Conservation (phyloP, 2,888 invertebrate species). For the Abrostola triplasia region DNA sequence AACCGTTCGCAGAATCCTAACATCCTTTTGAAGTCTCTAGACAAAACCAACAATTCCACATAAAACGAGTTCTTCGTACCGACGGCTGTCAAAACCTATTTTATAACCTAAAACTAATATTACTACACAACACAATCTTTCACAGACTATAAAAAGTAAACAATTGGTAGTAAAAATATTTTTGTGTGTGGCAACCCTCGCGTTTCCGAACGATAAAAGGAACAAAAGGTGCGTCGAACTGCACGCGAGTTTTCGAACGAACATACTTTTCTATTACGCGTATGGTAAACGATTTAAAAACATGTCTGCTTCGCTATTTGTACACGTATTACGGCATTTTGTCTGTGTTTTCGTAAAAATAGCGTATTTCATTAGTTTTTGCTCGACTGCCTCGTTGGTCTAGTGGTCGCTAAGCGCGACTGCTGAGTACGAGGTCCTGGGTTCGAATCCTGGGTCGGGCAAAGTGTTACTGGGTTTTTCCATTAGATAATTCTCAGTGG, state of each 20-base stretch:
- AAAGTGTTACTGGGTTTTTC: no score
- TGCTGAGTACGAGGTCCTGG: no score
- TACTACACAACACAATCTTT: conserved; percentile 42
- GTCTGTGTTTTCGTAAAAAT: no score
- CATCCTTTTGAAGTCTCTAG: no score
- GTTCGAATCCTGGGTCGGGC: no score
- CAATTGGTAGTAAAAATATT: conserved; percentile 56
- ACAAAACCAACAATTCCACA: not conserved
- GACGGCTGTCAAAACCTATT: conserved; percentile 12
- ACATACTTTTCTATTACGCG: conserved; percentile 57
- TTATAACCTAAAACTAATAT: conserved; percentile 31
- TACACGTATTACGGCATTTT: no score
- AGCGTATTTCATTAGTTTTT: no score
- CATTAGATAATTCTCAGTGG: no score
- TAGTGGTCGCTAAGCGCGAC: no score
- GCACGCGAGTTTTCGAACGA: conserved; percentile 53
- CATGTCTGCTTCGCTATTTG: conserved; percentile 17
- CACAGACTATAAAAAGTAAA: conserved; percentile 48
- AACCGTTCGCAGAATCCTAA: no score
- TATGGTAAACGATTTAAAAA: conserved; percentile 36
- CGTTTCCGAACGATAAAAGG: conserved; percentile 53
- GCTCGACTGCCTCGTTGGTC: no score
- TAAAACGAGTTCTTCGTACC: conserved; percentile 11
- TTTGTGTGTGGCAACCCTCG: conserved; percentile 56
- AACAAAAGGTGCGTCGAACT: conserved; percentile 56